A percentile compares a stretch with the other conserved stretches of the same genome.
These are phyloP conservation scores for Nebria brevicollis DNA, from an alignment of 2,888 invertebrate species.

Conservation along the genomic window DNA sequence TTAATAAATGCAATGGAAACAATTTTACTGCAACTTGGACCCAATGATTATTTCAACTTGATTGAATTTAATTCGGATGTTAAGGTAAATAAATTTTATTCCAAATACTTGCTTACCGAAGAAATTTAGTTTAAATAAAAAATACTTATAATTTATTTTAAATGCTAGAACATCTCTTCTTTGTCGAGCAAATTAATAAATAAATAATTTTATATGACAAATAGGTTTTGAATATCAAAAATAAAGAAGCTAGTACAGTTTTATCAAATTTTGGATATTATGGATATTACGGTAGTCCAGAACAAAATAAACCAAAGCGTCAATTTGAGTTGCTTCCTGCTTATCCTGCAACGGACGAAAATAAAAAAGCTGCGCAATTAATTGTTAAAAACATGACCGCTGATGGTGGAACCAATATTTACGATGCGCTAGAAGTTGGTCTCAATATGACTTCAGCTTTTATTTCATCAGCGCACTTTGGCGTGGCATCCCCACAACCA, in stretches of 20 bases:
- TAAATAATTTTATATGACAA: background rate
- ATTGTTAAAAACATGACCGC: slow-evolving; percentile 65
- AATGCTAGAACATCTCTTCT: no score
- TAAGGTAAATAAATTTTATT: slow-evolving; percentile 8
- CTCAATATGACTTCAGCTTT: slow-evolving; percentile 59
- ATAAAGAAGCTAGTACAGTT: slow-evolving; percentile 25
- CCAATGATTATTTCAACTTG: slow-evolving; percentile 71
- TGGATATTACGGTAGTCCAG: slow-evolving; percentile 42
- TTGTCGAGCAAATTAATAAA: no score
- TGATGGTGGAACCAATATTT: slow-evolving; percentile 69
- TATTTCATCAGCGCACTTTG: slow-evolving; percentile 50
- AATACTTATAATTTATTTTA: no score
- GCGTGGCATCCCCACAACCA: slow-evolving; percentile 65
- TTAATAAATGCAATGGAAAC: slow-evolving; percentile 68
- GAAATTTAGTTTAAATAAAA: no score
- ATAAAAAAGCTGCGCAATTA: slow-evolving; percentile 66
- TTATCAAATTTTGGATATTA: slow-evolving; percentile 50
- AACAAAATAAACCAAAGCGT: slow-evolving; percentile 38
- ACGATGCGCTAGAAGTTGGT: slow-evolving; percentile 65
- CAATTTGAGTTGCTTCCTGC: slow-evolving; percentile 60
- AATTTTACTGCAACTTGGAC: slow-evolving; percentile 68
- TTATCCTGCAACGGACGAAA: slow-evolving; percentile 63
- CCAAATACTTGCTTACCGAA: background rate
- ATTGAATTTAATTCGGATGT: slow-evolving; percentile 63
- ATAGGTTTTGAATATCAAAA: slow-evolving; percentile 53